Percentiles rank a stretch among this genome's conserved stretches.
phyloP scores from a whole-genome alignment of 2,113 vertebrate genomes.

The Zosterops pallidus region DNA sequence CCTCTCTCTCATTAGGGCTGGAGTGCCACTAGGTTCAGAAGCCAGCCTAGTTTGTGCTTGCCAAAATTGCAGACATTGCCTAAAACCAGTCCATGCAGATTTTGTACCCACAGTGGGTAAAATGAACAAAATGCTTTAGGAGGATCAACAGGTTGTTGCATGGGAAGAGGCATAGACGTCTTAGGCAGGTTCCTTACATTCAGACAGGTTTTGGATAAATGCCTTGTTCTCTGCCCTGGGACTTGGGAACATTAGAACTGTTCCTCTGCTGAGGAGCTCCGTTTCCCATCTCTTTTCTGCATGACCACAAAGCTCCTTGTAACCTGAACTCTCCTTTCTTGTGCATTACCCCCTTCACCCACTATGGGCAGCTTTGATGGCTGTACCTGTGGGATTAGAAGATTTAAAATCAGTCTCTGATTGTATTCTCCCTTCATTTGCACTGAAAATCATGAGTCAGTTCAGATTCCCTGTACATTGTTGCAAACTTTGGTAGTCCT shows the following conservation, averaged over 20 bases:
- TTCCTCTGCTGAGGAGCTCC: not conserved
- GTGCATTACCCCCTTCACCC: not conserved
- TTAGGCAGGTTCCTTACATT: not conserved
- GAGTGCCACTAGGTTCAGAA: not conserved
- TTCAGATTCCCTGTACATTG: not conserved
- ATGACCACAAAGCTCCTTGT: not conserved
- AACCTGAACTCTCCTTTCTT: not conserved
- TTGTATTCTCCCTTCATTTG: not conserved
- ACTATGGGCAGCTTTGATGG: fast-evolving
- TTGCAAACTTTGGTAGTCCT: not conserved
- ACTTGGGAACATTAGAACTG: not conserved
- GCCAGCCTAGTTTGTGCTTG: not conserved
- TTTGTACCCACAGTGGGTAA: not conserved
- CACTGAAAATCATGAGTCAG: not conserved
- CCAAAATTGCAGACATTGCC: not conserved
- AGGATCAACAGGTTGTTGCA: not conserved
- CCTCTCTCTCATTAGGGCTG: not conserved
- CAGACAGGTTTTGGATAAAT: not conserved
- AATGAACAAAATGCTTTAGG: not conserved
- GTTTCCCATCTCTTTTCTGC: not conserved
- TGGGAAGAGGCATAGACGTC: not conserved
- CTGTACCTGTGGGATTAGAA: not conserved
- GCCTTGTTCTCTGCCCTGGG: not conserved
- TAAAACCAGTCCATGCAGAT: not conserved
- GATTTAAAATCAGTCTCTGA: not conserved